These are phyloP conservation scores for Hymenochirus boettgeri DNA, from an alignment of 2,113 vertebrate genomes.

Conservation along the genomic window DNA sequence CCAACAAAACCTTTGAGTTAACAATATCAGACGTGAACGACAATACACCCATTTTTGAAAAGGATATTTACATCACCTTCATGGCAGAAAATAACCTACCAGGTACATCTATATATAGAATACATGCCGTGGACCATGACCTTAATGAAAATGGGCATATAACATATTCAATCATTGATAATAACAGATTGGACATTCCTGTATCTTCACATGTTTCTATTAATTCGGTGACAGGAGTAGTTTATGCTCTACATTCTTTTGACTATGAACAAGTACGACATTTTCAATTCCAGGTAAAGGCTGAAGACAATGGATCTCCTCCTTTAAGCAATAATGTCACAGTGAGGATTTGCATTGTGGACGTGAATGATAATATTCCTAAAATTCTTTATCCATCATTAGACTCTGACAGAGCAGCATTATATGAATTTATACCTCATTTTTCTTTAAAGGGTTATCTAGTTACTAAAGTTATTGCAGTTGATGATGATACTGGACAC, in stretches of 20 bases:
- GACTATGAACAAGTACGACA: constrained; percentile 56
- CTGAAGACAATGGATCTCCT: constrained; percentile 55
- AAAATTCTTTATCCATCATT: constrained; percentile 57
- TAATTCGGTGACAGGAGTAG: constrained; percentile 57
- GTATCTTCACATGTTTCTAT: constrained; percentile 57
- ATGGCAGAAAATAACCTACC: constrained; percentile 53
- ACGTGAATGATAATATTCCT: constrained; percentile 60
- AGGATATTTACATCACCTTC: constrained; percentile 67
- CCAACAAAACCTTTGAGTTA: constrained; percentile 50
- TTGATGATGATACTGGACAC: constrained; percentile 47
- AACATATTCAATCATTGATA: constrained; percentile 49
- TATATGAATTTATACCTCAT: constrained; percentile 35
- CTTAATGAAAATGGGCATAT: constrained; percentile 55
- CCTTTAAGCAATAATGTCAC: constrained; percentile 53
- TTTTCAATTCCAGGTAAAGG: constrained; percentile 51
- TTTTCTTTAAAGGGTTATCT: constrained; percentile 49
- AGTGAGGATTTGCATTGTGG: constrained; percentile 52
- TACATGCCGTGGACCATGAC: constrained; percentile 50
- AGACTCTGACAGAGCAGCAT: not conserved
- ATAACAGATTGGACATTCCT: constrained; percentile 41
- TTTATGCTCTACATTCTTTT: constrained; percentile 60
- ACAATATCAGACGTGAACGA: constrained; percentile 69
- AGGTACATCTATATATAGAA: not conserved
- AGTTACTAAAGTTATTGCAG: constrained; percentile 46
- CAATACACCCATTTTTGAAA: constrained; percentile 61